phyloP scores from a whole-genome alignment of 2,797 vertebrate species.

The Glossophaga mutica region DNA sequence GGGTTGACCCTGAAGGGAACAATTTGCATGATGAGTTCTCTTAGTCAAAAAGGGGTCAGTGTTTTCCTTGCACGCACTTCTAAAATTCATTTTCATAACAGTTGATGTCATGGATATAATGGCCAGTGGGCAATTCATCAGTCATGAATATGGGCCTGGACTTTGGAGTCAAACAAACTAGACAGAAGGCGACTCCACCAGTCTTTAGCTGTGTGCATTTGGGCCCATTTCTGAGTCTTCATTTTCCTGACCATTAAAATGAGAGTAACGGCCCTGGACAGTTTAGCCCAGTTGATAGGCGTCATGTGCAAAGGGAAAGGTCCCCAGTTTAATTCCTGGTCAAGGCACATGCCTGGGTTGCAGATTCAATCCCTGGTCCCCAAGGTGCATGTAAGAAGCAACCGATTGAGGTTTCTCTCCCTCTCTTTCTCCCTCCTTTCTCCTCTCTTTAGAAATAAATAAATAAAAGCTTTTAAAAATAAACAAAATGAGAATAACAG shows the following conservation, averaged over 20 bases:
- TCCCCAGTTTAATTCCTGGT: background rate
- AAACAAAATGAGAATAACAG: background rate
- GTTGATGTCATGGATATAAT: background rate
- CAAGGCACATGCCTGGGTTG: background rate
- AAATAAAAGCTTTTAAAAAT: background rate
- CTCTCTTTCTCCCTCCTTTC: background rate
- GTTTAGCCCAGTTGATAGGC: background rate
- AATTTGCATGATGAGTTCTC: background rate
- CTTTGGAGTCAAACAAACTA: background rate
- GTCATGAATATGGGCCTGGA: background rate
- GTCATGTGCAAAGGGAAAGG: background rate
- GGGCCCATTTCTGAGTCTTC: background rate
- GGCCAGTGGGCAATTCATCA: background rate
- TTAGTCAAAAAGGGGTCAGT: background rate
- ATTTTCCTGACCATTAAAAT: background rate
- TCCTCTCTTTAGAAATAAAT: background rate
- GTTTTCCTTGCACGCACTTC: background rate
- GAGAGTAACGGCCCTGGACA: background rate
- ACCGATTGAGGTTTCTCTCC: background rate
- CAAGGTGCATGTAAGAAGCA: background rate
- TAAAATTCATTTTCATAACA: background rate
- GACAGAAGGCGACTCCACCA: background rate
- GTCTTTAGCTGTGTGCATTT: background rate
- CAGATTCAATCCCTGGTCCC: background rate
- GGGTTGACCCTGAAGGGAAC: background rate